Conservation (phyloP, 2,888 invertebrate species). For the Papilio elwesi region DNA sequence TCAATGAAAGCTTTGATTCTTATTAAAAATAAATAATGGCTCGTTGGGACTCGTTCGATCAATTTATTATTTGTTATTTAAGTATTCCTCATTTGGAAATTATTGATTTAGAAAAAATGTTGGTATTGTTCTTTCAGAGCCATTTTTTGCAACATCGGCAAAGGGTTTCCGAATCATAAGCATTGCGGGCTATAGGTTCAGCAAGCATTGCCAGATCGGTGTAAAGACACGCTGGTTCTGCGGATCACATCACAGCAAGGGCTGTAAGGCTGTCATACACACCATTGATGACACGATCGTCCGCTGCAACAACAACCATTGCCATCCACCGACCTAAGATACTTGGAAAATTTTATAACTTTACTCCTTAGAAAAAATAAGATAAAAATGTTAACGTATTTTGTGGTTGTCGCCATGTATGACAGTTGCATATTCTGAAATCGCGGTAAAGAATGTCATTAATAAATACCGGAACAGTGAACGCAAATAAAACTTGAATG, state of each 20-base stretch:
- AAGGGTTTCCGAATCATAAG: slow-evolving; percentile 21
- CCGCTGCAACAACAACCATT: slow-evolving; percentile 48
- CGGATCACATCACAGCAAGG: slow-evolving; percentile 48
- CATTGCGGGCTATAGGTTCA: slow-evolving; percentile 44
- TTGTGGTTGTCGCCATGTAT: too few relatives aligned
- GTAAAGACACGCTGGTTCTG: slow-evolving; percentile 51
- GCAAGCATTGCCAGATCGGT: slow-evolving; percentile 42
- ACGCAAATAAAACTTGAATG: too few relatives aligned
- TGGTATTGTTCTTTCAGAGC: background rate
- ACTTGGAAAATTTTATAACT: background rate
- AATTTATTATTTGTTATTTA: background rate
- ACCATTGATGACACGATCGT: slow-evolving; percentile 50
- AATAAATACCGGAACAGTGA: too few relatives aligned
- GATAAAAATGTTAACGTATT: too few relatives aligned
- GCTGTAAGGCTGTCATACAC: slow-evolving; percentile 51
- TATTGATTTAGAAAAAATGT: background rate
- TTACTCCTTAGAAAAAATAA: background rate
- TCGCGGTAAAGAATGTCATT: too few relatives aligned
- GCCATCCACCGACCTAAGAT: slow-evolving; percentile 39
- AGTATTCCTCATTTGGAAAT: background rate
- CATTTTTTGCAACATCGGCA: slow-evolving; percentile 18
- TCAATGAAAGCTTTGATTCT: too few relatives aligned
- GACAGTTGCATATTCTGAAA: too few relatives aligned
- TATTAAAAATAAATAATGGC: too few relatives aligned
- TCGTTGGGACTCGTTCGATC: too few relatives aligned